Conservation (phyloP, 2,888 invertebrate species). For the Hartigia nigra region DNA sequence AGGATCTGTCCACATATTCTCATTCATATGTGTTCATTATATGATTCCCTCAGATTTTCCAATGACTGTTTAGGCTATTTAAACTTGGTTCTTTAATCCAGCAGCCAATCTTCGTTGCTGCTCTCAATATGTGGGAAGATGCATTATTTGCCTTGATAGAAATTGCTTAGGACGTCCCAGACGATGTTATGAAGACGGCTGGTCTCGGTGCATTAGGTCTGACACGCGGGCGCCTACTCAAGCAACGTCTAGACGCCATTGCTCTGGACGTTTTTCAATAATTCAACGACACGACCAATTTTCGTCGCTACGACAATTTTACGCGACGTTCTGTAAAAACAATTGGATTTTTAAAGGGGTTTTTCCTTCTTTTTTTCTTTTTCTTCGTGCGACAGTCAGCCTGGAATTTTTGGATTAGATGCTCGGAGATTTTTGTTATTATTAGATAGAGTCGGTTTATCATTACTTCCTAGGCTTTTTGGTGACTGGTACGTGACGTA, state of each 20-base stretch:
- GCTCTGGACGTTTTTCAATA: background rate
- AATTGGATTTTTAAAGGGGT: background rate
- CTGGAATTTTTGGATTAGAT: background rate
- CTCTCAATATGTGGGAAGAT: background rate
- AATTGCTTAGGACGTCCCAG: background rate
- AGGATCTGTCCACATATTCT: slow-evolving; percentile 23
- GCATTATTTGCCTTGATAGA: background rate
- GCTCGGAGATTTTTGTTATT: background rate
- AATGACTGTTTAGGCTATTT: slow-evolving; percentile 12
- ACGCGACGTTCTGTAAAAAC: background rate
- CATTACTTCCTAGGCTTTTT: background rate
- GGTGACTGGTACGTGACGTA: slow-evolving; percentile 42
- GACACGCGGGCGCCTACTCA: background rate
- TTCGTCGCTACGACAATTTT: background rate
- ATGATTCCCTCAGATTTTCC: background rate
- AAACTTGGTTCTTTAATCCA: slow-evolving; percentile 30
- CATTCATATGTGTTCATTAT: background rate
- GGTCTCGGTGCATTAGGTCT: background rate
- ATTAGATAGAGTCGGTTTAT: background rate
- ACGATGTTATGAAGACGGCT: background rate
- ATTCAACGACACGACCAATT: background rate
- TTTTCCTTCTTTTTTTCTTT: background rate
- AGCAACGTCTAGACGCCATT: background rate
- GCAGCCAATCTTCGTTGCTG: background rate
- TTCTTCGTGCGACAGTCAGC: background rate